Conservation (phyloP, 1,140 invertebrate species). For the Acromyrmex echinatior region DNA sequence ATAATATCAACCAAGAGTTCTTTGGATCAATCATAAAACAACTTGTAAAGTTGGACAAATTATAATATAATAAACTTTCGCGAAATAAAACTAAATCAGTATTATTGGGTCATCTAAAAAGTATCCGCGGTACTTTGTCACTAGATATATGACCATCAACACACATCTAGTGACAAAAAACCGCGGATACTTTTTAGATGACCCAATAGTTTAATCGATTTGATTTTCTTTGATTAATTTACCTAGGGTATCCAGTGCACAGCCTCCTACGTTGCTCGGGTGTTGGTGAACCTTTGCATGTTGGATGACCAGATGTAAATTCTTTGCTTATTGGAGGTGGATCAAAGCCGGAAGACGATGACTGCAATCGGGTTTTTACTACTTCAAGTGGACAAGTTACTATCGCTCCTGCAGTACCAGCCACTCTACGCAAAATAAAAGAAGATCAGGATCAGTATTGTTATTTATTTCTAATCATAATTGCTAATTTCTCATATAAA, state of each 20-base stretch:
- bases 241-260: constrained; percentile 85
- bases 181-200: no score
- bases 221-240: constrained; percentile 46
- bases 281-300: constrained; percentile 85
- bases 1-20: background rate
- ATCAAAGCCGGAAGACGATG: constrained; percentile 92
- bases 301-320: constrained; percentile 84
- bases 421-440: constrained; percentile 89
- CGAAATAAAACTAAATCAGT: background rate
- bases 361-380: constrained; percentile 99
- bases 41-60: background rate
- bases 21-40: background rate
- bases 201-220: background rate
- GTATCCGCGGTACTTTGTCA: no score
- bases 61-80: background rate
- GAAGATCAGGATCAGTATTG: background rate
- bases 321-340: constrained; percentile 83
- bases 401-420: constrained; percentile 98
- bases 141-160: no score
- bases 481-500: background rate
- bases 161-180: no score
- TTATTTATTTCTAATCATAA: background rate
- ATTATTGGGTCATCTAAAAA: background rate
- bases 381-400: constrained; percentile 99
- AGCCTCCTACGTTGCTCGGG: constrained; percentile 85